Conservation (phyloP, 2,797 vertebrate species). For the Fistularia tabacaria region DNA sequence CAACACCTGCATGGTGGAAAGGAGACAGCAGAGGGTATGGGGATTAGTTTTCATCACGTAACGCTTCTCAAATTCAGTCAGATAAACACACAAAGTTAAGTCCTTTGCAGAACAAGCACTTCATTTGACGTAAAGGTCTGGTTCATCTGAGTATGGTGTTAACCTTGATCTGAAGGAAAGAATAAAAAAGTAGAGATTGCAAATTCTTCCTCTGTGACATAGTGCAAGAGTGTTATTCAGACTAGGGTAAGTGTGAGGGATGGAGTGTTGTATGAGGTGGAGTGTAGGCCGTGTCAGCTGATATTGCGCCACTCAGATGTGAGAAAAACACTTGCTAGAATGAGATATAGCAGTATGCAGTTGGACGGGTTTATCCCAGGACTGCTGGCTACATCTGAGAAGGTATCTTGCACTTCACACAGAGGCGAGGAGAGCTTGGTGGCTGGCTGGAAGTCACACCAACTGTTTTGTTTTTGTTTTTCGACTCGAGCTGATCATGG, state of each 20-base stretch:
- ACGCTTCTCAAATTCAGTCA: neutral
- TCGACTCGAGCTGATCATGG: too few relatives aligned
- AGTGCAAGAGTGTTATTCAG: constrained; percentile 44
- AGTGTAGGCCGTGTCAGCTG: constrained; percentile 58
- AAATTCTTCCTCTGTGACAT: constrained; percentile 59
- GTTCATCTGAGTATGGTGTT: too few relatives aligned
- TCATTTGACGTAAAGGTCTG: too few relatives aligned
- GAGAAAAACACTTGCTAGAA: constrained; percentile 57
- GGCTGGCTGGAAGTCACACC: neutral
- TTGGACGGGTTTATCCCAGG: constrained; percentile 47
- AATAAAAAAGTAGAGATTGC: constrained; percentile 18
- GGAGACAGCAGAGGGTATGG: constrained; percentile 8
- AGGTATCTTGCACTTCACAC: constrained; percentile 24
- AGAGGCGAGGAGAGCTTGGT: neutral
- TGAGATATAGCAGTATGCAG: constrained; percentile 40
- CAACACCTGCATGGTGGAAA: constrained; percentile 74
- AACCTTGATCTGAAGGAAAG: constrained; percentile 10
- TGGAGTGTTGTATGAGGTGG: constrained; percentile 16
- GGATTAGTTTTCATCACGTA: neutral
- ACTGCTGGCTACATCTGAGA: constrained; percentile 22
- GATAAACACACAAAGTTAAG: too few relatives aligned
- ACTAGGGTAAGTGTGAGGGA: constrained; percentile 40
- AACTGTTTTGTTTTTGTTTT: too few relatives aligned
- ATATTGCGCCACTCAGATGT: constrained; percentile 52
- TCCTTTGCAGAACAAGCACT: too few relatives aligned